Percentiles rank a stretch among this genome's conserved stretches.
Evolutionary conservation across 2,797 vertebrate genomes (phyloP).

Genomic region (Pseudocheirus occidentalis): DNA sequence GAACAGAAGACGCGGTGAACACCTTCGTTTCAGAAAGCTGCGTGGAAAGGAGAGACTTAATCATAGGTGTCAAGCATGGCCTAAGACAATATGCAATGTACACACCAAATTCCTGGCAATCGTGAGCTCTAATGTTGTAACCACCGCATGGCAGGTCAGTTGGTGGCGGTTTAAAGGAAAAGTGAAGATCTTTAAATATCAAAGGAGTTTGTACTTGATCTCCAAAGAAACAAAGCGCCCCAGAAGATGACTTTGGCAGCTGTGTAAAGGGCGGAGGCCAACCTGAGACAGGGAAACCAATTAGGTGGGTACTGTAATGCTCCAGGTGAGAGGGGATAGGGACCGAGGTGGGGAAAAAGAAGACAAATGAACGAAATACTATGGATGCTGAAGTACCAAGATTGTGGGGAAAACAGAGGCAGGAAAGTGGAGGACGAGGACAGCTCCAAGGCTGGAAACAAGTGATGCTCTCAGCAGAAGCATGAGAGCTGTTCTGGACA

Average conservation of each 20-base stretch:
- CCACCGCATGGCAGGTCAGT: not conserved
- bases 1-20: conserved; percentile 94
- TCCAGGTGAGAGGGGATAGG: not conserved
- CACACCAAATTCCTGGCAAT: not conserved
- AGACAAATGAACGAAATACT: not conserved
- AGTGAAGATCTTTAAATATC: not conserved
- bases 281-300: not conserved
- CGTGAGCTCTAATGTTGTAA: not conserved
- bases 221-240: not conserved
- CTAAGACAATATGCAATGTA: conserved; percentile 21
- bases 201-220: not conserved
- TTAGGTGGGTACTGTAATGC: not conserved
- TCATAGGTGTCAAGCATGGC: conserved; percentile 36
- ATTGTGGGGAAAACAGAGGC: not conserved
- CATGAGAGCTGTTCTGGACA: not conserved
- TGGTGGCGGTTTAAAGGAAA: conserved; percentile 14
- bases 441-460: not conserved
- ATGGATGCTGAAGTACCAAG: not conserved
- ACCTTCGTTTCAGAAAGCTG: conserved; percentile 89
- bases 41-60: conserved; percentile 31
- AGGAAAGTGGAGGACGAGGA: not conserved
- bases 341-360: not conserved
- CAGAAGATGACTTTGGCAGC: not conserved
- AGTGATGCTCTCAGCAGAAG: not conserved
- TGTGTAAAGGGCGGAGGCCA: not conserved